These are phyloP conservation scores for Asarcornis scutulata DNA, from an alignment of 2,113 vertebrate species.

Conservation along the genomic window DNA sequence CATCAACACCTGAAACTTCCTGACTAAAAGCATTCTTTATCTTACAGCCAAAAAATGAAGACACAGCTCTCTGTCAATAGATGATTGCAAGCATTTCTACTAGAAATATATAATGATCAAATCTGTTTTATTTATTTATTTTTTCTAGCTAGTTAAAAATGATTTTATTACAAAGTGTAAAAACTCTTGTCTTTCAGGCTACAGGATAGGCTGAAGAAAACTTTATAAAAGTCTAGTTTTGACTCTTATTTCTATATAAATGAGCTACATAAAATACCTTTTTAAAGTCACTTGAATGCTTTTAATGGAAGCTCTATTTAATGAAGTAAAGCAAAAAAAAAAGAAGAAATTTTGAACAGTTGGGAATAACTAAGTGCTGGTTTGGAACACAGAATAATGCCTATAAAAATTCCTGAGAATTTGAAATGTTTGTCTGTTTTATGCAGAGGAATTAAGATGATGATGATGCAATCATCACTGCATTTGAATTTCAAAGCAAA, in stretches of 20 bases:
- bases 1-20: background rate
- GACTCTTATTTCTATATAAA: background rate
- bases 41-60: background rate
- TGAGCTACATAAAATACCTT: background rate
- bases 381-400: background rate
- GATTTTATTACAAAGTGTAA: background rate
- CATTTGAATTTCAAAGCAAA: background rate
- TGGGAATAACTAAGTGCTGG: background rate
- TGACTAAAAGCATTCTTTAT: background rate
- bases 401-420: background rate
- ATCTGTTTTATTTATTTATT: background rate
- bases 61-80: background rate
- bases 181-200: background rate
- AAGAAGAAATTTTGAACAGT: background rate
- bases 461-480: background rate
- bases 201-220: background rate
- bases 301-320: background rate
- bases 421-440: background rate
- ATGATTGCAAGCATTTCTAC: background rate
- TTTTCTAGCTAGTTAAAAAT: background rate
- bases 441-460: background rate
- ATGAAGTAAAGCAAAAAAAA: background rate
- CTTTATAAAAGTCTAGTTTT: background rate
- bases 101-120: background rate
- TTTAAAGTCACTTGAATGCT: background rate